phyloP scores from a whole-genome alignment of 1,140 invertebrate genomes.

The Macrocentrus cingulum region DNA sequence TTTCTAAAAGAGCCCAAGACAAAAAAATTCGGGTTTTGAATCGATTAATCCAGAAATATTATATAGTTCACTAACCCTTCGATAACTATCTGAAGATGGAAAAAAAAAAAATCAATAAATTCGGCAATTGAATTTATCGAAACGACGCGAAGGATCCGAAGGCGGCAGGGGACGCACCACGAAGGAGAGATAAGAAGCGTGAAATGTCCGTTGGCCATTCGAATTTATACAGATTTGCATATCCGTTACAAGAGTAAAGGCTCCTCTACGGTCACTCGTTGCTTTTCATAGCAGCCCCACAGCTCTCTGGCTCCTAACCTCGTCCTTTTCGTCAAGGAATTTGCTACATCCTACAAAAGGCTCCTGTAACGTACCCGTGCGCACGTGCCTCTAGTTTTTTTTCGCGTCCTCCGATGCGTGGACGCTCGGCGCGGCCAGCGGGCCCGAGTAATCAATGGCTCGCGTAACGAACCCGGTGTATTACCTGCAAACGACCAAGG shows the following conservation, averaged over 20 bases:
- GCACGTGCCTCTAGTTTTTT: slow-evolving; percentile 16
- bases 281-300: neutral
- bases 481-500: slow-evolving; percentile 39
- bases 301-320: neutral
- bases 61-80: too few species aligned
- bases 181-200: slow-evolving; percentile 10
- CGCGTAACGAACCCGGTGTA: slow-evolving; percentile 39
- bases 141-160: neutral
- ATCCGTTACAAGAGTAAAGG: slow-evolving; percentile 13
- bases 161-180: neutral
- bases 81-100: too few species aligned
- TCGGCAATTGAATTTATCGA: too few species aligned
- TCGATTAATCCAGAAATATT: too few species aligned
- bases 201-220: slow-evolving; percentile 16
- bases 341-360: slow-evolving; percentile 31
- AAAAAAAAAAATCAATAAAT: too few species aligned
- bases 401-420: neutral
- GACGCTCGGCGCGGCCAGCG: slow-evolving; percentile 10
- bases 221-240: slow-evolving; percentile 17
- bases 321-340: slow-evolving; percentile 19
- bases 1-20: too few species aligned
- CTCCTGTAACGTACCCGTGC: slow-evolving; percentile 28
- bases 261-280: neutral
- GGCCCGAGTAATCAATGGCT: slow-evolving; percentile 34
- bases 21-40: too few species aligned